A percentile compares a stretch with the other conserved stretches of the same genome.
Evolutionary conservation across 2,797 vertebrate genomes (phyloP).

Genomic region (Anguilla obscura): DNA sequence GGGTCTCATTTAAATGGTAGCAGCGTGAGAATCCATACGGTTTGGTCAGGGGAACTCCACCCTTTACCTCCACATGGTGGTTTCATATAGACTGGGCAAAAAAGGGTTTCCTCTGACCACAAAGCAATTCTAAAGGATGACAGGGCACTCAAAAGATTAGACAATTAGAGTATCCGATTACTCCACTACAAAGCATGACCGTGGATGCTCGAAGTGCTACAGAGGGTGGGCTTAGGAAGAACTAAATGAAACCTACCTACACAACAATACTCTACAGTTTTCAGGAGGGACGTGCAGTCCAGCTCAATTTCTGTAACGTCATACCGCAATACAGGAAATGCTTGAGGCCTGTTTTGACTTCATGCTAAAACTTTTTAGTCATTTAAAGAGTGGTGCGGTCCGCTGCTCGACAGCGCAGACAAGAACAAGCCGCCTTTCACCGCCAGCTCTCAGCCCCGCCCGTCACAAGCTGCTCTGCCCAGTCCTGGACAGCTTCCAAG

Average conservation of each 20-base stretch:
- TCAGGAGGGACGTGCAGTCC: not conserved
- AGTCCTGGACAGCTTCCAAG: not conserved
- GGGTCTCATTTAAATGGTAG: conserved; percentile 5
- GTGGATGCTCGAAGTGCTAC: not conserved
- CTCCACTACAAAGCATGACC: not conserved
- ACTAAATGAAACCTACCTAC: not conserved
- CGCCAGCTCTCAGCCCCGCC: not conserved
- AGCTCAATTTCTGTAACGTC: not conserved
- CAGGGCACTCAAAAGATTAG: not conserved
- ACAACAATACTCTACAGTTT: not conserved
- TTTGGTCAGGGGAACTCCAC: not conserved
- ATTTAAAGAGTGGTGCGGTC: not conserved
- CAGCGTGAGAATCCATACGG: not conserved
- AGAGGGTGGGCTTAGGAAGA: not conserved
- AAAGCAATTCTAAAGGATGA: not conserved
- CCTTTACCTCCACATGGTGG: not conserved
- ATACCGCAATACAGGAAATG: not conserved
- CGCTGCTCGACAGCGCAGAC: not conserved
- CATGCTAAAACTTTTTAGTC: not conserved
- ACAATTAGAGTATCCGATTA: not conserved
- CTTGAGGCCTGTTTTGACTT: not conserved
- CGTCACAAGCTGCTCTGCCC: not conserved
- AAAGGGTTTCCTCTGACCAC: not conserved
- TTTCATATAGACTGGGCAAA: not conserved
- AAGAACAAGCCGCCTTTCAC: not conserved